phyloP scores from a whole-genome alignment of 1,140 invertebrate genomes.

The Rhopalosiphum padi region DNA sequence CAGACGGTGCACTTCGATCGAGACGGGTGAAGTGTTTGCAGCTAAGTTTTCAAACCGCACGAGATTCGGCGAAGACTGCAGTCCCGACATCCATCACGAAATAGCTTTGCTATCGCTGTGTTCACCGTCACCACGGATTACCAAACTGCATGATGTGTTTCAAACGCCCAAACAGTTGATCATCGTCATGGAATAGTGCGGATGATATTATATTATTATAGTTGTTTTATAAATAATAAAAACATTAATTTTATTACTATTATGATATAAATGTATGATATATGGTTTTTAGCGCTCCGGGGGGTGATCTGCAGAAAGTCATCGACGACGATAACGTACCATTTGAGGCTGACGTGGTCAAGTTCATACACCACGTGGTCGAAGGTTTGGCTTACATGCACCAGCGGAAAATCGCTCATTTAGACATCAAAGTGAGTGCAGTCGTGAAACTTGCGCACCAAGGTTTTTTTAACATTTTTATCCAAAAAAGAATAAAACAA shows the following conservation, averaged over 20 bases:
- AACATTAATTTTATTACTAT: neutral
- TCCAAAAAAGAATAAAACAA: neutral
- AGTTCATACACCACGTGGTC: conserved; percentile 75
- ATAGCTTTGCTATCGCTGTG: conserved; percentile 73
- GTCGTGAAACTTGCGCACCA: neutral
- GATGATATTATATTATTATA: neutral
- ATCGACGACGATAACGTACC: conserved; percentile 79
- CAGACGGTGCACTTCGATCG: conserved; percentile 70
- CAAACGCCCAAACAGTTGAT: conserved; percentile 75
- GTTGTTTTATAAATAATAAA: neutral
- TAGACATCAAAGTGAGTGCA: conserved; percentile 76
- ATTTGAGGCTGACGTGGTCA: conserved; percentile 73
- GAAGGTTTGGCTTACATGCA: conserved; percentile 77
- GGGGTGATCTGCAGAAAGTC: conserved; percentile 78
- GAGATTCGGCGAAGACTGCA: conserved; percentile 71
- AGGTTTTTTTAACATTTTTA: neutral
- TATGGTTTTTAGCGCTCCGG: conserved; percentile 69
- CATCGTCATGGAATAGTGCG: conserved; percentile 80
- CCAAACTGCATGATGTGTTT: conserved; percentile 76
- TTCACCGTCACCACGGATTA: conserved; percentile 70
- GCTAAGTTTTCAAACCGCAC: conserved; percentile 78
- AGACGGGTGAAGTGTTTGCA: conserved; percentile 72
- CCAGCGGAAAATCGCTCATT: conserved; percentile 77
- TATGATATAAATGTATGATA: neutral
- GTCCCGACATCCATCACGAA: conserved; percentile 72